Evolutionary conservation across 2,888 invertebrate genomes (phyloP), one percentile per base, ranked within the genome.

Genomic region (Chalcosyrphus nemorum): DNA sequence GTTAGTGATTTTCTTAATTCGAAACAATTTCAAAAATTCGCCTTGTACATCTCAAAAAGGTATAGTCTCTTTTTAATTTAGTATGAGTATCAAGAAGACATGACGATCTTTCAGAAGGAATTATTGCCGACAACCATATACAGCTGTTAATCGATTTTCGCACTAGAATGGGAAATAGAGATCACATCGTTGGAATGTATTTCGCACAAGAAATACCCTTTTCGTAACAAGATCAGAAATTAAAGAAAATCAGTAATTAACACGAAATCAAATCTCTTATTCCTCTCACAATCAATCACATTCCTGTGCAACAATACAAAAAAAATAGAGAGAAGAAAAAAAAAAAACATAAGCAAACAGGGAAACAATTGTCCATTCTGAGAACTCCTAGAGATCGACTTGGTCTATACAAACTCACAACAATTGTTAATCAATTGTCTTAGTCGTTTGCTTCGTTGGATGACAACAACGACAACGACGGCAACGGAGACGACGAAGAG

Each of bases 271-370:
- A 74, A 84, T 80, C 68, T 63, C 57, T 19, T 70, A 84, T 80
- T 84, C 84, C 80, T 21, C 80, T 80, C 75, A 80, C 84, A 84
- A 84, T 80, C 84, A 68, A 84, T 84, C 80, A 84, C 68, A 84
- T 84, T 65, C 84, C 84, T 68, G 38, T 59, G n/a, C 56, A 43
- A 11, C 1, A 43, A 19, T 21, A 32, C 15, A 38, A 29, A 29
- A 47, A 21, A 27, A 27, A 13, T 35, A 59, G 38, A 61, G 4
- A 4, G 4, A 2, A 24, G 24, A 24, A 4, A 24, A 24, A 24
- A 24, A 24, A 4, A n/a, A n/a, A 15, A 35, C n/a, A 1, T 41
- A 70, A 45, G 9, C 47, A 57, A 76, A 71, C 59, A 65, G 43
- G 17, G 65, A 71, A 71, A 59, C 75, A 80, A 84, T 84, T 71